Conservation (phyloP, 2,113 vertebrate species). For the Clarias batrachus region DNA sequence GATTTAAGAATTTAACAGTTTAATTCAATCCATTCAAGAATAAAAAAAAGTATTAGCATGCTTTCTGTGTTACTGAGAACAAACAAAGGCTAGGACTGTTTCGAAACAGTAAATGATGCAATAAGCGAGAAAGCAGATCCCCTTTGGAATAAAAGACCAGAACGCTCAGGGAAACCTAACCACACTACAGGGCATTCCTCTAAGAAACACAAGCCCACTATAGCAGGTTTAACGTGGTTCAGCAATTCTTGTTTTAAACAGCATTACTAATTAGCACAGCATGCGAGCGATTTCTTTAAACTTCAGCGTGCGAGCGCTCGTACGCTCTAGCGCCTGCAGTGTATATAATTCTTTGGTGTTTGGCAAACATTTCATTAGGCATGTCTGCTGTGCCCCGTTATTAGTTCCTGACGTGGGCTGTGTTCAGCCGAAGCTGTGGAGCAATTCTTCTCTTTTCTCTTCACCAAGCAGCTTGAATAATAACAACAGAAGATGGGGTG, state of each 20-base stretch:
- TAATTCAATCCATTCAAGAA: neutral
- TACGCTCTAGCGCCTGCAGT: conserved; percentile 11
- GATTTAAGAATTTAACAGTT: neutral
- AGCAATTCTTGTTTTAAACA: conserved; percentile 18
- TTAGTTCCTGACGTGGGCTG: conserved; percentile 45
- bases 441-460: conserved; percentile 5
- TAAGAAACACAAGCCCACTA: neutral
- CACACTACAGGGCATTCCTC: neutral
- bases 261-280: neutral
- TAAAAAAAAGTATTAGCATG: neutral
- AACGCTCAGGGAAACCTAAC: neutral
- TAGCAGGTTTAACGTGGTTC: neutral
- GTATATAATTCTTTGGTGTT: conserved; percentile 48
- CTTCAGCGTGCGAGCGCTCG: neutral
- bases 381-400: conserved; percentile 40
- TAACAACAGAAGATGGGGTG: neutral
- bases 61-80: conserved; percentile 18
- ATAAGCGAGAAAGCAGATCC: neutral
- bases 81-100: neutral
- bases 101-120: conserved; percentile 6
- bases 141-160: neutral
- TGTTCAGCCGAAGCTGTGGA: conserved; percentile 45
- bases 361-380: conserved; percentile 57
- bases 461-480: neutral
- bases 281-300: neutral